Conservation (phyloP, 2,113 vertebrate species). For the Semicossyphus pulcher region DNA sequence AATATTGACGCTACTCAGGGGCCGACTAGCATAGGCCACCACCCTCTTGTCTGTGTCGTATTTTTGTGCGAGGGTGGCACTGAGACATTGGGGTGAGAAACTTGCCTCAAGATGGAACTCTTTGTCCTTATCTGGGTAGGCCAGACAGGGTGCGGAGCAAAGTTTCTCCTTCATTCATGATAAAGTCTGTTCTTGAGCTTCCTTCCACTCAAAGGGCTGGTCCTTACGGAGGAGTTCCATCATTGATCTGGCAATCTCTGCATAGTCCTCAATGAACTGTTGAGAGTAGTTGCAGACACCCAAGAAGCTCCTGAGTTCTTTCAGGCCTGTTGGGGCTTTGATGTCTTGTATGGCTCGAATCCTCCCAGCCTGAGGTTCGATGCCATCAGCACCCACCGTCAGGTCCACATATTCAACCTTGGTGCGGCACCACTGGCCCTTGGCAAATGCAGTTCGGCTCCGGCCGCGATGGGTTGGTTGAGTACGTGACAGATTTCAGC, state of each 20-base stretch:
- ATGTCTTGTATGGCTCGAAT: slow-evolving; percentile 12
- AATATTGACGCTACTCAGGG: not conserved
- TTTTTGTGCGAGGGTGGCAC: not conserved
- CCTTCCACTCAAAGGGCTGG: not conserved
- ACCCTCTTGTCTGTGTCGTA: slow-evolving; percentile 9
- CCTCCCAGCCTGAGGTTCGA: slow-evolving; percentile 12
- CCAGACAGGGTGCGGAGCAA: not conserved
- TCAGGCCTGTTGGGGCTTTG: not conserved
- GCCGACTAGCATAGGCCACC: not conserved
- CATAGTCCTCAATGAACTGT: slow-evolving; percentile 13
- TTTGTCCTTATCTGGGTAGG: not conserved
- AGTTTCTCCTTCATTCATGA: not conserved
- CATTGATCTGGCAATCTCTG: not conserved
- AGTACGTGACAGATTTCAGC: not conserved
- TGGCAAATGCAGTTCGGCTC: not conserved
- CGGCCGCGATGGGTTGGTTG: not conserved
- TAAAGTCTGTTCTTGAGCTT: not conserved
- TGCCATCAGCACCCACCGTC: not conserved
- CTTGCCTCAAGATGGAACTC: not conserved
- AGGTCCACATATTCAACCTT: slow-evolving; percentile 26
- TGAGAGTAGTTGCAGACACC: slow-evolving; percentile 12
- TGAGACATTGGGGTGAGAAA: not conserved
- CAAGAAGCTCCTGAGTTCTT: slow-evolving; percentile 27
- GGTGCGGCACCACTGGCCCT: slow-evolving; percentile 4
- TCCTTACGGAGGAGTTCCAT: not conserved